A percentile compares a stretch with the other conserved stretches of the same genome.
Conservation (phyloP, 1,140 invertebrate species). For the Octopus bimaculoides region DNA sequence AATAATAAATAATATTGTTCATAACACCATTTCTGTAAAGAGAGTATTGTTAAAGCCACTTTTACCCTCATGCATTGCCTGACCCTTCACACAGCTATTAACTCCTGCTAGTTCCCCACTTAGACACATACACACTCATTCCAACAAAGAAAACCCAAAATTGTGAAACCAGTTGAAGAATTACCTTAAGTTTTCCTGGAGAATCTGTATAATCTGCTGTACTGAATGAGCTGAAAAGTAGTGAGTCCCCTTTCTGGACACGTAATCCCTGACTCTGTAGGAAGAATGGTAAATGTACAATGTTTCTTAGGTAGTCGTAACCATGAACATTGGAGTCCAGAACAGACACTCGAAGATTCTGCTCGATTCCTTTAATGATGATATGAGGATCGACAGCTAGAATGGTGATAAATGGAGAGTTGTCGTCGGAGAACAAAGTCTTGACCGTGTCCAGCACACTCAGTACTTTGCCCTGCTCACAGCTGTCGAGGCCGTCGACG, state of each 20-base stretch:
- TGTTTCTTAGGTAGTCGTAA: conserved; percentile 91
- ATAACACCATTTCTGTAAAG: too few species aligned
- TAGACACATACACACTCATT: too few species aligned
- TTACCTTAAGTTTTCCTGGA: conserved; percentile 18
- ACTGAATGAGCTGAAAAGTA: conserved; percentile 21
- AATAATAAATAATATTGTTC: too few species aligned
- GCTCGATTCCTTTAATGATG: conserved; percentile 93
- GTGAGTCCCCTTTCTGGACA: conserved; percentile 36
- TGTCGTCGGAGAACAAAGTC: conserved; percentile 86
- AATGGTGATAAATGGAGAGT: conserved; percentile 89
- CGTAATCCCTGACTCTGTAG: conserved; percentile 90
- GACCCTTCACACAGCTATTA: too few species aligned
- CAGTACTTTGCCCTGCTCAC: conserved; percentile 95
- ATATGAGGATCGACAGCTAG: conserved; percentile 96
- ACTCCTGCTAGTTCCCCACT: too few species aligned
- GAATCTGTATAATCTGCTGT: conserved; percentile 11
- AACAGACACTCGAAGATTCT: conserved; percentile 73
- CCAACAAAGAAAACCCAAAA: too few species aligned
- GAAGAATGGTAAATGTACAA: conserved; percentile 97
- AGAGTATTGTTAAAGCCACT: too few species aligned
- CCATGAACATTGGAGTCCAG: conserved; percentile 72
- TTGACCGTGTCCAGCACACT: conserved; percentile 83
- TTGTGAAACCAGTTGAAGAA: not conserved
- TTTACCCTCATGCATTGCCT: too few species aligned
- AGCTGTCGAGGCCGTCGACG: conserved; percentile 95